phyloP scores from a whole-genome alignment of 2,797 vertebrate genomes.

The Chromobotia macracanthus region DNA sequence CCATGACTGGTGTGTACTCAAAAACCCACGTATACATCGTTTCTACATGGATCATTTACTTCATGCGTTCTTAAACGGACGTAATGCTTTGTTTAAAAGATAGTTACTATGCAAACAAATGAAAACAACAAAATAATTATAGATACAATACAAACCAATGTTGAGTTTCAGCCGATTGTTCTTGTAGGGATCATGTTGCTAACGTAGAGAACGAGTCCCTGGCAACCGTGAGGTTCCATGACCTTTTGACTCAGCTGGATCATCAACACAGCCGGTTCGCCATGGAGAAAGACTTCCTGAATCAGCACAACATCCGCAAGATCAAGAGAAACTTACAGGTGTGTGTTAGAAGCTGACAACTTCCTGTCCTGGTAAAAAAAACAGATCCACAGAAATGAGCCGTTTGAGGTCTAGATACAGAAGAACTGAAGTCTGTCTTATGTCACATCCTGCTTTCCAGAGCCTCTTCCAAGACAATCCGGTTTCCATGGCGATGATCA shows the following conservation, averaged over 20 bases:
- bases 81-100: no score
- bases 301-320: slow-evolving; percentile 97
- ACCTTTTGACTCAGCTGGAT: slow-evolving; percentile 91
- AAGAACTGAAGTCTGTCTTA: neutral
- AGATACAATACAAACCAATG: no score
- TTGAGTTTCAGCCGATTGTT: neutral
- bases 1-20: slow-evolving; percentile 90
- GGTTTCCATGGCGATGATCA: slow-evolving; percentile 92
- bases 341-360: neutral
- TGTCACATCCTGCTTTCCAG: slow-evolving; percentile 66
- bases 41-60: no score
- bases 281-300: slow-evolving; percentile 93
- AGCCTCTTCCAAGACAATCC: slow-evolving; percentile 92
- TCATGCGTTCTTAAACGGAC: no score
- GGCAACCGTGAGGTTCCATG: slow-evolving; percentile 90
- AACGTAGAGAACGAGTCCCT: slow-evolving; percentile 82
- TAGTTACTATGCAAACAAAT: neutral
- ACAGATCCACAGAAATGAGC: neutral
- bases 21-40: no score
- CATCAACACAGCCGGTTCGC: slow-evolving; percentile 94
- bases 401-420: no score
- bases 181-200: slow-evolving; percentile 87
- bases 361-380: neutral
- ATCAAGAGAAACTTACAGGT: slow-evolving; percentile 98
- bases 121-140: no score